Evolutionary conservation across 23 tunicate species (phyloP), one percentile per base, ranked within the genome.

Genomic region (Ascidia mentula): DNA sequence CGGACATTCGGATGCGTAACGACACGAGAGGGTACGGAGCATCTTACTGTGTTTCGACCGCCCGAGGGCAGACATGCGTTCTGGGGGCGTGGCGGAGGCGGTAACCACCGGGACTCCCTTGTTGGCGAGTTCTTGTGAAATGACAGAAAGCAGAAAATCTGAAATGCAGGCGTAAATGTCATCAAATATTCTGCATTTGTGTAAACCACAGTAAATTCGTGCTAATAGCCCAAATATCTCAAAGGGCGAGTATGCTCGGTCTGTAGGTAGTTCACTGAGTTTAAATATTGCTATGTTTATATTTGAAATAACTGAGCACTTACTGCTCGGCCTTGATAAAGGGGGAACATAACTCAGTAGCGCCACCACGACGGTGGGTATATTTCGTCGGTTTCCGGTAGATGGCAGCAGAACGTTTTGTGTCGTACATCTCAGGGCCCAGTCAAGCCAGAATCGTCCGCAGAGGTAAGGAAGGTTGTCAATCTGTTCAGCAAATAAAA

Each of bases 381-480:
- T 79, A 22, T 80, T 40, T 18, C 34, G 31, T 72, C 97, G 85
- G 72, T 86, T 90, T 39, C 97, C 97, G 13, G 24, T 32, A 38
- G 77, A 40, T 39, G 82, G 32, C 59, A 86, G 76, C 35, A 85
- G 76, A 34, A 91, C 72, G 31, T 74, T 77, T 13, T 45, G 30
- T 17, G 36, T 60, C 1, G 97, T 38, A 72, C 97, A 91, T 9
- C 80, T 85, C 32, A 91, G 39, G 22, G 97, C 97, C 78, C 81
- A 78, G 42, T 86, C 87, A 5, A 91, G 34, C 82, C 82, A 91
- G 40, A 80, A 85, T 5, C 70, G 77, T 31, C 97, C 97, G 78
- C 97, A 91, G 24, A 71, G n/a, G 81, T 91, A 91, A 18, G 86
- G 84, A n/a, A 91, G 46, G 13, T 81, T n/a, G 13, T 80, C 83